phyloP scores from a whole-genome alignment of 2,113 vertebrate genomes.

The Myocastor coypus region DNA sequence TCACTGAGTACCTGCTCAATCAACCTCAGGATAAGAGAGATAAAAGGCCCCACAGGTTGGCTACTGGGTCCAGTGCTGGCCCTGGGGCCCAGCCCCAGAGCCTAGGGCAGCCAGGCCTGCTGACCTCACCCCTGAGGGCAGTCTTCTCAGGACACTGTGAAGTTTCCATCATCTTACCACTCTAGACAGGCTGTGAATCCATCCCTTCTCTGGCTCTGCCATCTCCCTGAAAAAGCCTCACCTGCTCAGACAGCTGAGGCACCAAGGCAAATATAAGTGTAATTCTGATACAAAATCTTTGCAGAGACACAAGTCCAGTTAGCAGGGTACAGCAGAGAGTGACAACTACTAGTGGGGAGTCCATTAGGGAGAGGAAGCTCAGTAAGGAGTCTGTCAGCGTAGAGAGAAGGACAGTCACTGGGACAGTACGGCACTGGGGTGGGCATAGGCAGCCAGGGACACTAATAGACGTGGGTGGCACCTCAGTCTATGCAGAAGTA shows the following conservation, averaged over 20 bases:
- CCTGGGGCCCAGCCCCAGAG: not conserved
- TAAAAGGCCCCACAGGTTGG: not conserved
- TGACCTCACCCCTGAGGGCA: not conserved
- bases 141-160: not conserved
- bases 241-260: not conserved
- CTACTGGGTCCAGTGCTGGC: not conserved
- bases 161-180: not conserved
- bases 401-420: not conserved
- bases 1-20: not conserved
- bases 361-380: not conserved
- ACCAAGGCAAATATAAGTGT: not conserved
- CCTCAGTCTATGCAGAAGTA: not conserved
- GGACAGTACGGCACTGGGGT: not conserved
- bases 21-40: not conserved
- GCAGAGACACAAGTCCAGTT: not conserved
- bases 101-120: not conserved
- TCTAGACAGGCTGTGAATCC: not conserved
- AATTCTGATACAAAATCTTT: not conserved
- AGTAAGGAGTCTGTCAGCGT: not conserved
- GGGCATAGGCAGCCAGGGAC: not conserved
- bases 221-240: not conserved
- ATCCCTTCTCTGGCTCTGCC: not conserved
- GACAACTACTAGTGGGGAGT: not conserved
- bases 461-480: not conserved
- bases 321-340: not conserved